Evolutionary conservation across 2,888 invertebrate species (phyloP), one percentile per base, ranked within the genome.

Genomic region (Macrosoma leucophasiata): DNA sequence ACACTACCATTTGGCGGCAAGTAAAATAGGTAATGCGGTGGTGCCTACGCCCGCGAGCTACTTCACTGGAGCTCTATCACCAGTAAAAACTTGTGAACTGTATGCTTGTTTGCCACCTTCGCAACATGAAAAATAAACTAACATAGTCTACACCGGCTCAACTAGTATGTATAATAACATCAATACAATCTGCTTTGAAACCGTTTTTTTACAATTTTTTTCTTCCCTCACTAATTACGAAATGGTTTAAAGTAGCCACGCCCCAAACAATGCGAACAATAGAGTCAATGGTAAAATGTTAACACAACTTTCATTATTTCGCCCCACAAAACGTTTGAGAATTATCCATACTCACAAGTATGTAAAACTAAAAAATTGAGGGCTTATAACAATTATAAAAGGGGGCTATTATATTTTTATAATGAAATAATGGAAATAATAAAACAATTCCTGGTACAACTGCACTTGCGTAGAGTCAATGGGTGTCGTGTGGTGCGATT

Each of bases 391-490:
- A 50, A 52, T 51, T 48, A 45, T 47, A 39, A 46, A 48, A 49
- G 43, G 42, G 34, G 21, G 27, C 40, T 41, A 40, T 33, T 30
- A 33, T 33, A 30, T 13, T 33, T 30, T 13, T n/a, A 21, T 46
- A 48, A 41, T 40, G 33, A 40, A 43, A 49, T 51, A 50, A 52
- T 44, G 46, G 47, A 42, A 46, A 50, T 46, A 51, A 56, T 56
- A 58, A 58, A 55, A 51, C 51, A 57, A 57, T 52, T 44, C 46
- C 28, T 37, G 22, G 41, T 50, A 37, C 47, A 48, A 39, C 44
- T 38, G 45, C 43, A 40, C 49, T 49, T 41, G 35, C 23, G 40
- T n/a, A 26, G 29, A 52, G 48, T 54, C 52, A 55, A 55, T 49
- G 38, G 50, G 43, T 32, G 39, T 55, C 54, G 52, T 54, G 57